Evolutionary conservation across 2,797 vertebrate species (phyloP).

Genomic region (Carduelis carduelis): DNA sequence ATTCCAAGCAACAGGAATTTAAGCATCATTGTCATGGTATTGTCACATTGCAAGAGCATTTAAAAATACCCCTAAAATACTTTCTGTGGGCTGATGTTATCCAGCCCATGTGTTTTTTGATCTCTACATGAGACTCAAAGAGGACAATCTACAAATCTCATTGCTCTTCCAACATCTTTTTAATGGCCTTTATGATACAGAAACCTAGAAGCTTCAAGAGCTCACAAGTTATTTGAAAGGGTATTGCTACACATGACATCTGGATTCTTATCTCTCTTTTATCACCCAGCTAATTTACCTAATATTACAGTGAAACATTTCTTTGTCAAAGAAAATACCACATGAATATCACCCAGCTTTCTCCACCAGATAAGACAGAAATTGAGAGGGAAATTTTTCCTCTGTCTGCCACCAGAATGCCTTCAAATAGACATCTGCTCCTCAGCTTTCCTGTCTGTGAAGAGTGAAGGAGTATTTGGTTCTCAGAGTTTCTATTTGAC

Average conservation of each 20-base stretch:
- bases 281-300: constrained; percentile 35
- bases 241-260: neutral
- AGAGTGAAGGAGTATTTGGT: neutral
- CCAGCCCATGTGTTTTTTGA: neutral
- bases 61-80: neutral
- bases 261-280: constrained; percentile 24
- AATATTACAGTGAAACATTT: neutral
- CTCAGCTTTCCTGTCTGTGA: neutral
- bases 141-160: neutral
- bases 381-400: neutral
- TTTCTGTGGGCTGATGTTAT: neutral
- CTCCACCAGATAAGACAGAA: neutral
- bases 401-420: neutral
- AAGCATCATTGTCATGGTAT: neutral
- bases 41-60: neutral
- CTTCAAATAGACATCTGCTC: constrained; percentile 26
- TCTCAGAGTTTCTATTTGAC: neutral
- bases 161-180: neutral
- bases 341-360: neutral
- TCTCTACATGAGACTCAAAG: neutral
- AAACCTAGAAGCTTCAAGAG: neutral
- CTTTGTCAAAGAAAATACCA: constrained; percentile 19
- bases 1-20: neutral
- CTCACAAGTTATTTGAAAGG: neutral
- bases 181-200: neutral